Evolutionary conservation across 2,797 vertebrate species (phyloP).

Genomic region (Caiman crocodilus): DNA sequence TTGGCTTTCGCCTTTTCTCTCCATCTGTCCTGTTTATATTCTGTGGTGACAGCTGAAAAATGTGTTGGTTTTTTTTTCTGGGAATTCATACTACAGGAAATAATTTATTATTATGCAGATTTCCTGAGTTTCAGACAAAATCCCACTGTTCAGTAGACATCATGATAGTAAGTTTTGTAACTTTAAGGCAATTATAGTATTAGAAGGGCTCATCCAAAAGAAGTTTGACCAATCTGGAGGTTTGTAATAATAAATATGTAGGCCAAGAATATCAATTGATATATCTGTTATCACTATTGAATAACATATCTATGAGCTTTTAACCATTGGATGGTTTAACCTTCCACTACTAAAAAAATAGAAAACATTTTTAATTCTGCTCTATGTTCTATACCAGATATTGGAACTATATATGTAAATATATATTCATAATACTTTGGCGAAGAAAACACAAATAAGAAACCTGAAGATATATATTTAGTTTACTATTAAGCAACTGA

Average conservation of each 20-base stretch:
- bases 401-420: background rate
- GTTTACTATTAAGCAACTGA: background rate
- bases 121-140: background rate
- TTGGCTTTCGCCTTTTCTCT: background rate
- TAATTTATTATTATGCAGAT: background rate
- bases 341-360: background rate
- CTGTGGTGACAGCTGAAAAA: background rate
- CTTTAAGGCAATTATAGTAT: background rate
- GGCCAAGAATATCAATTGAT: background rate
- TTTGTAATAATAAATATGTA: background rate
- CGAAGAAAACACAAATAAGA: background rate
- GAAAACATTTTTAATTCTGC: background rate
- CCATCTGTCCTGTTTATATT: background rate
- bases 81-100: background rate
- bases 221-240: conserved; percentile 19
- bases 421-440: background rate
- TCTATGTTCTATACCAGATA: background rate
- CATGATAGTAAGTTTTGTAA: background rate
- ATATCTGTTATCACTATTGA: background rate
- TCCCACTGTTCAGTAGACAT: background rate
- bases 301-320: background rate
- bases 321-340: background rate
- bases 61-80: background rate
- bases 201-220: background rate
- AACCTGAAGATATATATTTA: background rate